Evolutionary conservation across 2,888 invertebrate genomes (phyloP).

Genomic region (Cryptocheilus praepositus): DNA sequence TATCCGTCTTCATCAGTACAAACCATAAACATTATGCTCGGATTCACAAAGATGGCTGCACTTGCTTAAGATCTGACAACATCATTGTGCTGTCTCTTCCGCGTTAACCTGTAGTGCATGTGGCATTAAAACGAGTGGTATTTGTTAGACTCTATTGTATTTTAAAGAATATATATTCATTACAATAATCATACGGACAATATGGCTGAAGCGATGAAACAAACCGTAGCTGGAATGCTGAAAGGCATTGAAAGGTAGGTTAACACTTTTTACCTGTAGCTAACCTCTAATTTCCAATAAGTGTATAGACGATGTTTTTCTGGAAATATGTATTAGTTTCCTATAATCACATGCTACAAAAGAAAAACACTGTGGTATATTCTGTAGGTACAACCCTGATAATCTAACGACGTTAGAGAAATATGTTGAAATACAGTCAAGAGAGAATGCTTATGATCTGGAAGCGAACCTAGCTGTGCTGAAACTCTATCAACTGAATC

Average conservation of each 20-base stretch:
- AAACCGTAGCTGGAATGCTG: slow-evolving; percentile 89
- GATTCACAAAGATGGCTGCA: no score
- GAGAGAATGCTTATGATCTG: slow-evolving; percentile 95
- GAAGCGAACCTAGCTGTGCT: slow-evolving; percentile 98
- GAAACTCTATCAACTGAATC: slow-evolving; percentile 98
- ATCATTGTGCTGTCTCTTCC: no score
- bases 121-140: no score
- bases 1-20: no score
- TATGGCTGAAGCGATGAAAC: slow-evolving; percentile 90
- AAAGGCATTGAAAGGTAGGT: slow-evolving; percentile 92
- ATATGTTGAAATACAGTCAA: slow-evolving; percentile 94
- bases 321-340: neutral
- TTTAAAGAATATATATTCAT: no score
- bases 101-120: no score
- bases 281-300: neutral
- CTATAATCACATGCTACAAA: no score
- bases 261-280: slow-evolving; percentile 8
- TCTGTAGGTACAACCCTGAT: slow-evolving; percentile 93
- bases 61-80: no score
- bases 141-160: no score
- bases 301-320: neutral
- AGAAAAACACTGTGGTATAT: no score
- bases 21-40: no score
- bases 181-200: neutral
- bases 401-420: slow-evolving; percentile 92